These are phyloP conservation scores for Mesocricetus auratus DNA, from an alignment of 2,113 vertebrate species.

Conservation along the genomic window DNA sequence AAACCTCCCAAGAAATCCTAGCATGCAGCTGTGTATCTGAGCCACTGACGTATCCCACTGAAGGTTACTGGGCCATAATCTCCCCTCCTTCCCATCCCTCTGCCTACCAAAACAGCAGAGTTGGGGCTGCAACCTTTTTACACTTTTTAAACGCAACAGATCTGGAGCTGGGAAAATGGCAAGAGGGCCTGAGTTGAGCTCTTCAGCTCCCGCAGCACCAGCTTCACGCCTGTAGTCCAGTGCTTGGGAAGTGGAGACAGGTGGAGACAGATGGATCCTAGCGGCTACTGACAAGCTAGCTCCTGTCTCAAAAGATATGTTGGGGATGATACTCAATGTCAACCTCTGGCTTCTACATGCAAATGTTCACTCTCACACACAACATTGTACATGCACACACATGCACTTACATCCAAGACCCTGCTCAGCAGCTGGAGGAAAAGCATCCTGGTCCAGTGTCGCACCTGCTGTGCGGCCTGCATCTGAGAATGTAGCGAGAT, in stretches of 20 bases:
- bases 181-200: neutral
- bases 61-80: neutral
- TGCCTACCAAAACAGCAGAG: neutral
- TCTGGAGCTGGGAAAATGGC: neutral
- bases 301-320: neutral
- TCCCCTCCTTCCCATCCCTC: neutral
- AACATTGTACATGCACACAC: neutral
- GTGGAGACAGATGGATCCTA: neutral
- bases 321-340: neutral
- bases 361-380: neutral
- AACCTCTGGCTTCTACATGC: neutral
- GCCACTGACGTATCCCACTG: neutral
- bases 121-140: neutral
- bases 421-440: neutral
- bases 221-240: neutral
- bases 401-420: neutral
- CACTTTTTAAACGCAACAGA: neutral
- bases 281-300: neutral
- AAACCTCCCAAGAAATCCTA: neutral
- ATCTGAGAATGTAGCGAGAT: too few species aligned
- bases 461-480: too few species aligned
- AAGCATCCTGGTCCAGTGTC: fast-evolving
- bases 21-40: neutral
- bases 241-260: neutral
- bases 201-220: neutral